These are phyloP conservation scores for Pseudomyrmex cubaensis DNA, from an alignment of 1,140 invertebrate genomes.

Conservation along the genomic window DNA sequence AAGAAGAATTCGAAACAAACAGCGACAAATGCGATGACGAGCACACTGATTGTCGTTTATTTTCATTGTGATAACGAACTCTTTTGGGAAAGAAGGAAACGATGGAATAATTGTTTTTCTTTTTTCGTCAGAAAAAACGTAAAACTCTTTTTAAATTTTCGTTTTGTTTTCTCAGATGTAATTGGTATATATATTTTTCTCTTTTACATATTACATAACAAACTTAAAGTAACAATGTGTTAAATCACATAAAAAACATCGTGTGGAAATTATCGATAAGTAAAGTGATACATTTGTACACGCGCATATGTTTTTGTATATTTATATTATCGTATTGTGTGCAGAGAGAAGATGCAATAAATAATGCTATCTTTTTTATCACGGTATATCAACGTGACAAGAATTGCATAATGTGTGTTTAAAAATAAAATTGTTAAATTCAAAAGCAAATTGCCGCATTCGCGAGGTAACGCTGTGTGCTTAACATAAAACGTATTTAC, in stretches of 20 bases:
- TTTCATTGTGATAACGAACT: constrained; percentile 65
- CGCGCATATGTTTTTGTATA: neutral
- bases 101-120: neutral
- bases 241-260: constrained; percentile 1
- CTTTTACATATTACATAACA: constrained; percentile 24
- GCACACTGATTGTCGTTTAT: constrained; percentile 85
- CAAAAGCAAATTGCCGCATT: neutral
- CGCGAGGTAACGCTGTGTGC: neutral
- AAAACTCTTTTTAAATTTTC: neutral
- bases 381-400: neutral
- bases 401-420: neutral
- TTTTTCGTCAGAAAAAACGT: neutral
- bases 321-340: constrained; percentile 3
- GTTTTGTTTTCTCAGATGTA: neutral
- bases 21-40: constrained; percentile 88
- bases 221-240: constrained; percentile 19
- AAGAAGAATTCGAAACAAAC: constrained; percentile 87
- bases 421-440: neutral
- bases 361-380: neutral
- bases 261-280: neutral
- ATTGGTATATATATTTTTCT: neutral
- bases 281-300: constrained; percentile 1
- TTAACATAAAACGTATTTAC: constrained; percentile 3
- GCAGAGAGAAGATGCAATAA: neutral
- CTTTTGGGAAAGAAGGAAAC: neutral